Evolutionary conservation across 2,113 vertebrate genomes (phyloP).

Genomic region (Candoia aspera): DNA sequence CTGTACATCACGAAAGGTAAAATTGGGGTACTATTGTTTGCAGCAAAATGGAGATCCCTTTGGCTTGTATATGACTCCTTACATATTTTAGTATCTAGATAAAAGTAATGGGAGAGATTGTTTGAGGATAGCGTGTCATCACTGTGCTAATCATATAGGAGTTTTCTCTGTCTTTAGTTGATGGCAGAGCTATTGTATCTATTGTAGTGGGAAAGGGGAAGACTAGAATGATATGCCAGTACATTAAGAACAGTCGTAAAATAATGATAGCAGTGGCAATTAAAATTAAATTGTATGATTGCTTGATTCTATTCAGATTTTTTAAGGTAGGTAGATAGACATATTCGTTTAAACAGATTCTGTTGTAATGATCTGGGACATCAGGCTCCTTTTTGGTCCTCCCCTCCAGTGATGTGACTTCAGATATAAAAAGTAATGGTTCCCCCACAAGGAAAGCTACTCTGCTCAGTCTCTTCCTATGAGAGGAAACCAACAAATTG

Average conservation of each 20-base stretch:
- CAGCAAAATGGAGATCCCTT: not conserved
- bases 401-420: not conserved
- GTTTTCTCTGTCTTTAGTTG: not conserved
- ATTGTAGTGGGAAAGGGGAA: not conserved
- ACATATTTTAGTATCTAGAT: not conserved
- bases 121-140: not conserved
- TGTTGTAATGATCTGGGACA: not conserved
- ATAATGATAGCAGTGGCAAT: not conserved
- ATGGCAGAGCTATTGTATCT: not conserved
- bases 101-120: not conserved
- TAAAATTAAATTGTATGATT: not conserved
- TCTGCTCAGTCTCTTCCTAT: conserved; percentile 44
- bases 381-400: not conserved
- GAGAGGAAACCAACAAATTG: conserved; percentile 50
- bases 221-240: not conserved
- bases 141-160: not conserved
- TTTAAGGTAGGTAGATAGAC: not conserved
- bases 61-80: not conserved
- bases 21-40: not conserved
- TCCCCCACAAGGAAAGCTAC: not conserved
- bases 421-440: not conserved
- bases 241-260: not conserved
- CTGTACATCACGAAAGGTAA: no score
- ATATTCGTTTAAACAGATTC: not conserved
- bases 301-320: not conserved